Percentiles rank a stretch among this genome's conserved stretches.
Evolutionary conservation across 1,140 invertebrate species (phyloP).

Genomic region (Eriosoma lanigerum): DNA sequence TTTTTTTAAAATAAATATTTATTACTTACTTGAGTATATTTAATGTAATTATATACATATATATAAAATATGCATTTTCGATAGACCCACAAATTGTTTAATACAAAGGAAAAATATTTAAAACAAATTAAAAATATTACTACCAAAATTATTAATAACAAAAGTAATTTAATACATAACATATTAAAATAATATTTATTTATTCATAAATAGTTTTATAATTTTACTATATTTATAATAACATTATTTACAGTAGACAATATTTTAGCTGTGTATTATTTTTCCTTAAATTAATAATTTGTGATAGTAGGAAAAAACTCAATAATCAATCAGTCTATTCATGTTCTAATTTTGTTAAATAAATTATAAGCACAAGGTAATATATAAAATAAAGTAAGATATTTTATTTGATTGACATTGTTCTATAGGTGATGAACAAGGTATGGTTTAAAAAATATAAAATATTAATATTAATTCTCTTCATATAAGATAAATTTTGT

Average conservation of each 20-base stretch:
- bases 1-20: background rate
- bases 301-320: background rate
- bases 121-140: background rate
- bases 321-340: background rate
- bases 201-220: background rate
- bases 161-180: background rate
- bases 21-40: background rate
- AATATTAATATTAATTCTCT: background rate
- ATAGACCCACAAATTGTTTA: too few species aligned
- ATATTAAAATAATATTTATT: slow-evolving; percentile 6
- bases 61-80: background rate
- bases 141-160: background rate
- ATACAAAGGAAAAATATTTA: background rate
- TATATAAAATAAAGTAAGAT: slow-evolving; percentile 36
- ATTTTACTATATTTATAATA: background rate
- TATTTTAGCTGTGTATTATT: background rate
- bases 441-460: background rate
- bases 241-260: background rate
- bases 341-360: slow-evolving; percentile 7
- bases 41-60: background rate
- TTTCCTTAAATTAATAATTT: background rate
- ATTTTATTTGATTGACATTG: slow-evolving; percentile 45
- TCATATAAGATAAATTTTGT: slow-evolving; percentile 5
- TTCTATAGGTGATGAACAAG: slow-evolving; percentile 33
- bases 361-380: background rate